Percentiles rank a stretch among this genome's conserved stretches.
Evolutionary conservation across 2,113 vertebrate species (phyloP).

Genomic region (Salvator merianae): DNA sequence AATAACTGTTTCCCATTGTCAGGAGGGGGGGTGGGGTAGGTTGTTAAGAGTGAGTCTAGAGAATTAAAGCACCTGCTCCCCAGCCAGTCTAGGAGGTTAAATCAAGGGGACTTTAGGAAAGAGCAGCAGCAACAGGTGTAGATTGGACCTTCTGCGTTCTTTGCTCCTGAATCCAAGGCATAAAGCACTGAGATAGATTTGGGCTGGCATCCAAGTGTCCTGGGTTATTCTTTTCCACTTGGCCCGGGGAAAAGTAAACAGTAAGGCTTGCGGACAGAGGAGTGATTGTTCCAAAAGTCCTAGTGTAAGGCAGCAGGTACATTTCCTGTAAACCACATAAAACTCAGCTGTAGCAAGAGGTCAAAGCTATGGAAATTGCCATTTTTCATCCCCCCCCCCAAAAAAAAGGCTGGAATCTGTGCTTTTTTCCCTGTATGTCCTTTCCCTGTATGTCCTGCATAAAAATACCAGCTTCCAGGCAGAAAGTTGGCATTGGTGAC

Average conservation of each 20-base stretch:
- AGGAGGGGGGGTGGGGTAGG: neutral
- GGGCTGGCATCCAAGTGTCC: neutral
- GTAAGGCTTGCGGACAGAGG: neutral
- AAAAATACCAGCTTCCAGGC: too few species aligned
- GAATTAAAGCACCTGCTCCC: neutral
- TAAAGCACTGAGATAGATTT: neutral
- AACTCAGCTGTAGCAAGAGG: neutral
- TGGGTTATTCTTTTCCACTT: neutral
- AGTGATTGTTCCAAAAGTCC: neutral
- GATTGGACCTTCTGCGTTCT: neutral
- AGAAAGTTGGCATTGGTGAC: too few species aligned
- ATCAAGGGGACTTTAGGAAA: neutral
- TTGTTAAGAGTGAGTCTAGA: neutral
- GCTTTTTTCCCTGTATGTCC: neutral
- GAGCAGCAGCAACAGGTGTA: neutral
- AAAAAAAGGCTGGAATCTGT: neutral
- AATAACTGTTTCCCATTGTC: neutral
- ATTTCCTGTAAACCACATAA: neutral
- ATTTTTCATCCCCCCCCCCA: too few species aligned
- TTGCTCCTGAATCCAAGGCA: neutral
- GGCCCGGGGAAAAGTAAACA: slow-evolving; percentile 13
- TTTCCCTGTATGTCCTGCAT: too few species aligned
- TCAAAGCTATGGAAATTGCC: neutral
- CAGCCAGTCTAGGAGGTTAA: neutral
- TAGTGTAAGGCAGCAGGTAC: neutral